Evolutionary conservation across 1,140 invertebrate genomes (phyloP), one percentile per base, ranked within the genome.

Genomic region (Brachionus sp.): DNA sequence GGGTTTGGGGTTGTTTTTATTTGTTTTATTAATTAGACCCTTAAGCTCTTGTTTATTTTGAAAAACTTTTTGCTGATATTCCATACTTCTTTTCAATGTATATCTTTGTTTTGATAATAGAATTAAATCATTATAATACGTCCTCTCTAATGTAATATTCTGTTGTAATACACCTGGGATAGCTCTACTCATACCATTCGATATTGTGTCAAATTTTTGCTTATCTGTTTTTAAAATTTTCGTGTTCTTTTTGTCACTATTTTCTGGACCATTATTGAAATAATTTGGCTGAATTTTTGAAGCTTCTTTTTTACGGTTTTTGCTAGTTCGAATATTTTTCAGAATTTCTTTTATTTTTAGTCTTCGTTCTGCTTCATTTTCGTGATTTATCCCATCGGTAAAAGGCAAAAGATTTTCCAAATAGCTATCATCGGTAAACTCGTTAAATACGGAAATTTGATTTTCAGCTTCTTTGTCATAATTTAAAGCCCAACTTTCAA

Each of bases 131-230:
- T 46, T 44, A 46, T 23, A 75, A 46, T 75, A 75, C 3, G 16
- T 75, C 7, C 70, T 23, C 16, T 75, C 70, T 13, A 75, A 10
- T 25, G 70, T 75, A 44, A 75, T 33, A 75, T 75, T 75, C 29
- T 75, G 70, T 46, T 75, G 70, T 19, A 75, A 46, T 25, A 75
- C 70, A 75, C 70, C 70, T 2, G 70, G 70, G 3, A 75, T 23
- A 46, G 70, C 70, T 46, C 70, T 10, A n/a, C 70, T 75, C 70
- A 75, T 46, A 3, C 70, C 70, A 33, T 75, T 75, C 16, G 70
- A 46, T 12, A 75, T 46, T 9, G n/a, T 19, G 3, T 75, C 42
- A 29, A 25, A 75, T 75, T 75, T 75, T 46, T 75, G 70, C 7
- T 29, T 75, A 12, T 44, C 25, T 19, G 16, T 57, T 57, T 57